Conservation (phyloP, 2,888 invertebrate genomes). For the Acanthococcus lagerstroemiae region DNA sequence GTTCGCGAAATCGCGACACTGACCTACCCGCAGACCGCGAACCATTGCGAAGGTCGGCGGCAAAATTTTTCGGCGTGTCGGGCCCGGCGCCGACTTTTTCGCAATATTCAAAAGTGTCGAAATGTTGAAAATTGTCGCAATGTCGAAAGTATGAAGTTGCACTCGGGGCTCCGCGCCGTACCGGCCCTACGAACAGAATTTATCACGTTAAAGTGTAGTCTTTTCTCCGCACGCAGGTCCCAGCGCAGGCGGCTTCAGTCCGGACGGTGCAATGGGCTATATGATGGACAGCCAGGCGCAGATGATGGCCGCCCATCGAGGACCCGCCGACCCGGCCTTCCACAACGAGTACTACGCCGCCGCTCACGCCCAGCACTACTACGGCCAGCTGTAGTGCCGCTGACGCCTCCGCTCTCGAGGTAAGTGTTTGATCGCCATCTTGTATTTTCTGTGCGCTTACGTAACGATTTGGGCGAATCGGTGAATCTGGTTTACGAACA, state of each 20-base stretch:
- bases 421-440: too few relatives aligned
- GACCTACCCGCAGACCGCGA: too few relatives aligned
- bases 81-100: too few relatives aligned
- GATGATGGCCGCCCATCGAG: conserved; percentile 78
- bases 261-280: conserved; percentile 90
- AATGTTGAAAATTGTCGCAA: neutral
- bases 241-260: conserved; percentile 82
- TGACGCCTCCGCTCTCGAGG: conserved; percentile 12
- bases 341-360: conserved; percentile 88
- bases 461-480: too few relatives aligned
- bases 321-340: conserved; percentile 84
- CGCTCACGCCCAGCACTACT: conserved; percentile 54
- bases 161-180: too few relatives aligned
- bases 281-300: conserved; percentile 95
- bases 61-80: too few relatives aligned
- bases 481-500: too few relatives aligned
- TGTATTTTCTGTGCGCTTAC: too few relatives aligned
- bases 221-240: conserved; percentile 90
- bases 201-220: conserved; percentile 46
- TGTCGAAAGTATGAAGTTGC: neutral
- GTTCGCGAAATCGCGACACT: too few relatives aligned
- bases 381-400: conserved; percentile 67
- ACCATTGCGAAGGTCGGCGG: too few relatives aligned
- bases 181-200: conserved; percentile 26
- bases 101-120: too few relatives aligned